Evolutionary conservation across 2,888 invertebrate genomes (phyloP), one percentile per base, ranked within the genome.

Genomic region (Eulithis testata): DNA sequence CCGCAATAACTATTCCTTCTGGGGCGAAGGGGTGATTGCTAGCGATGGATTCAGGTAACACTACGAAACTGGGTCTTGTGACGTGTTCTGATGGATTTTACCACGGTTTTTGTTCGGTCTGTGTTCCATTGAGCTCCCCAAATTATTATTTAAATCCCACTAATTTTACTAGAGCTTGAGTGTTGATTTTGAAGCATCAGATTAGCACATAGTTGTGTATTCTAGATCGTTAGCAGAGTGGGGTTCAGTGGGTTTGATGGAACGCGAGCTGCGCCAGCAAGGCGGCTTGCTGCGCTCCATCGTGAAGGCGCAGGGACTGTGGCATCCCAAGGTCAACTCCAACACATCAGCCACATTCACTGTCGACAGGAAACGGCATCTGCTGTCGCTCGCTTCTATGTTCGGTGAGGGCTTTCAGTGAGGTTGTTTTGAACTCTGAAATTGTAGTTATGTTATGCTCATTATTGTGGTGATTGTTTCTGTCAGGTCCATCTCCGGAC

Each of bases 401-500:
- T 96, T 97, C 79, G 96, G 96, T 96, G 84, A 84, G 84, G 11
- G 11, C 14, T 40, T 7, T 37, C 1, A 21, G 21, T 21, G 21
- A 21, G 21, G 21, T 21, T 21, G 21, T 21, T 8, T 8, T 37
- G 6, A 37, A 37, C 37, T 37, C 37, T 8, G 5, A 7, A 8
- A 37, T 2, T 1, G 1, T 37, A 7, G 37, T 8, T 7, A 5
- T 8, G 37, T 8, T 37, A 7, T 37, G 5, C 5, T 37, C 37
- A 1, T 1, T 37, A 37, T 8, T 5, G 37, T 2, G 37, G 44
- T 5, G n/a, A 47, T 47, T 21, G 31, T 31, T 31, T 31, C 31
- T 6, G 7, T n/a, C 62, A 96, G 97, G 98, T 0, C 99, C 99
- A 0, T 98, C 98, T 11, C 99, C 99, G 0, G 99, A 99, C 92